Evolutionary conservation across 2,113 vertebrate genomes (phyloP).

Genomic region (Neopipo cinnamomea): DNA sequence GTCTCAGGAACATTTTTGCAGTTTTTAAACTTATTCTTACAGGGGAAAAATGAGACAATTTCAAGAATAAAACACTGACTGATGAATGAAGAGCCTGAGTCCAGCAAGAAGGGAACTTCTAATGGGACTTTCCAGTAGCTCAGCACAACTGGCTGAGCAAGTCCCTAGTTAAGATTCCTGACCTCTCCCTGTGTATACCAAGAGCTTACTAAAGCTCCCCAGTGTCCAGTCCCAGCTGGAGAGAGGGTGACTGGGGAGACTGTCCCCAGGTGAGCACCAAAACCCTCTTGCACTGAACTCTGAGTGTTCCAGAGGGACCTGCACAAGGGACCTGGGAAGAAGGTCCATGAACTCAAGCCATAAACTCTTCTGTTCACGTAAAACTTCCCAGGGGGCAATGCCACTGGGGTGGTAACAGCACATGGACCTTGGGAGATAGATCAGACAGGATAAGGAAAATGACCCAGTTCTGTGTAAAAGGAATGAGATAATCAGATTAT

Average conservation of each 20-base stretch:
- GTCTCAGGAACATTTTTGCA: background rate
- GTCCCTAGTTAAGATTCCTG: background rate
- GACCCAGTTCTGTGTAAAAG: background rate
- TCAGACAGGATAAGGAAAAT: background rate
- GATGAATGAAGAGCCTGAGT: background rate
- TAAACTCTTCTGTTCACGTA: background rate
- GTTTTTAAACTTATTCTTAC: background rate
- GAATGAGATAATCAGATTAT: slow-evolving; percentile 19
- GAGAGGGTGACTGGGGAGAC: no score
- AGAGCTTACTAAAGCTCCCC: background rate
- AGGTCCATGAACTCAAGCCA: slow-evolving; percentile 28
- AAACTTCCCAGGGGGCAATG: background rate
- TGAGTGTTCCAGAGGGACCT: background rate
- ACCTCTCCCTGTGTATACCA: no score
- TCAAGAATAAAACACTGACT: background rate
- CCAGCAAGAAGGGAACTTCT: background rate
- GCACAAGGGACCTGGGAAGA: background rate
- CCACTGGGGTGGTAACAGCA: background rate
- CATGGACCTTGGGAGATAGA: slow-evolving; percentile 37
- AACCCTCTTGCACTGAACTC: background rate
- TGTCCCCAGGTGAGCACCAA: background rate
- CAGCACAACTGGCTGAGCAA: background rate
- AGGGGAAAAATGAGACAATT: background rate
- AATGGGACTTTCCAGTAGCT: background rate
- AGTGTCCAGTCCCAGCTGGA: background rate